Conservation (phyloP, 2,113 vertebrate species). For the Triplophysa tibetana region DNA sequence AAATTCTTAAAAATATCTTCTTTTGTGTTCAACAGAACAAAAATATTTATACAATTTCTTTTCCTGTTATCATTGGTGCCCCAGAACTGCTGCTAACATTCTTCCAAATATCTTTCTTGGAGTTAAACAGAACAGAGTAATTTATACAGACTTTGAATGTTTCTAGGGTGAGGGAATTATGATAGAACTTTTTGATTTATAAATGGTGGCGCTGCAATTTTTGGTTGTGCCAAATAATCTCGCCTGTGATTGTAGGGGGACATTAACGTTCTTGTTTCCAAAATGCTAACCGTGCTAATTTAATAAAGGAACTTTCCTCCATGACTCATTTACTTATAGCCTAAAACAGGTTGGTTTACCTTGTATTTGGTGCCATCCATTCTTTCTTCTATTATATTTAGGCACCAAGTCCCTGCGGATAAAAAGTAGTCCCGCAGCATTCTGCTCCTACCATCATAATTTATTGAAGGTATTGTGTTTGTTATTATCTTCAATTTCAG, state of each 20-base stretch:
- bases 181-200: no score
- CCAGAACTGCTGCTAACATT: no score
- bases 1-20: no score
- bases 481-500: neutral
- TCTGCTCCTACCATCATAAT: neutral
- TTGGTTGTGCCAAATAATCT: neutral
- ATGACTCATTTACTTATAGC: neutral
- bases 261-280: neutral
- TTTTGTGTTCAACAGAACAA: no score
- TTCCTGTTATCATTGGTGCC: no score
- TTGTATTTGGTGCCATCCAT: neutral
- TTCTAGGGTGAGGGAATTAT: no score
- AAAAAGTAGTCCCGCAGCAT: neutral
- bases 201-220: neutral
- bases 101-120: no score
- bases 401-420: neutral
- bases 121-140: no score
- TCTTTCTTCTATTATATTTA: neutral
- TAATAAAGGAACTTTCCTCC: neutral
- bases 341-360: neutral
- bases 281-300: neutral
- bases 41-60: no score
- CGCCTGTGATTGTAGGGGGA: neutral
- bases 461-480: conserved; percentile 6
- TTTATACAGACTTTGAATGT: no score